Evolutionary conservation across 2,797 vertebrate genomes (phyloP), one percentile per base, ranked within the genome.

Genomic region (Takifugu rubripes): DNA sequence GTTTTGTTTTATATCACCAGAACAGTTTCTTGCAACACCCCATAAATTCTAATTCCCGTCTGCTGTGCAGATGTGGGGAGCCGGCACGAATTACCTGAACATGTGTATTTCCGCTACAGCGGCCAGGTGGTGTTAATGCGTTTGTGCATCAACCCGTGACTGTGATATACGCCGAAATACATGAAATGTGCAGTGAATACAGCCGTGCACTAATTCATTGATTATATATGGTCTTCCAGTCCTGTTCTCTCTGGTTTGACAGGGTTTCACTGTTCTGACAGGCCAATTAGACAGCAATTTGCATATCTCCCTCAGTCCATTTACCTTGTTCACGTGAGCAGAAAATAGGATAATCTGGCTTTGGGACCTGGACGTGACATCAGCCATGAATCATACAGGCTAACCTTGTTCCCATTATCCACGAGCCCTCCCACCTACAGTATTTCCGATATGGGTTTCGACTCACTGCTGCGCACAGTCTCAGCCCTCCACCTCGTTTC

Each of bases 261-360:
- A 80, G 73, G 71, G 40, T 69, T 64, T 75, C 64, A 67, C 27
- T 60, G 63, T 74, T 52, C 78, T 91, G 90, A 92, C 89, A 88
- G 87, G 83, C 86, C 87, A 90, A 91, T 92, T 92, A 92, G 85
- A 84, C 63, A 57, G 60, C 55, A 73, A 91, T 92, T 90, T 91
- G 86, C 89, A 91, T 91, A 89, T 90, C 85, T 81, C 77, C 77
- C 66, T 72, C 40, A 64, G 81, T 84, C 74, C 80, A 87, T 90
- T 90, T 84, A 75, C 77, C 72, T 82, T 87, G 88, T 84, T 88
- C 87, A 78, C 61, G 64, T 69, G 74, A 84, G 81, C 87, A 87
- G 88, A 81, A 91, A 91, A 91, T 81, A 77, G 75, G 82, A 79
- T 86, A 83, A 89, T 88, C 82, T 84, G 71, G 52, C 70, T 66